Percentiles rank a stretch among this genome's conserved stretches.
Conservation (phyloP, 2,888 invertebrate genomes). For the Theretra japonica region DNA sequence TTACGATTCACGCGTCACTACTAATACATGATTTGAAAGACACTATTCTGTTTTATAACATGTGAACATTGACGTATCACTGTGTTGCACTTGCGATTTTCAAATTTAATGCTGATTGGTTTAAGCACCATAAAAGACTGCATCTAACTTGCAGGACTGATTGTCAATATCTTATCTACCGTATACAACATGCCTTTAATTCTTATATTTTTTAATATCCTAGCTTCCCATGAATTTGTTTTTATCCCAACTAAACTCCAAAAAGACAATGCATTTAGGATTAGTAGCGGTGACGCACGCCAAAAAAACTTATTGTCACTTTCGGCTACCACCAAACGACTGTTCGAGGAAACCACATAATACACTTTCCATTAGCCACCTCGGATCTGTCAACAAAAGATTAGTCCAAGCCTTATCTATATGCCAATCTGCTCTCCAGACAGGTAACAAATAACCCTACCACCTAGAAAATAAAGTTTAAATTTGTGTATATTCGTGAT, state of each 20-base stretch:
- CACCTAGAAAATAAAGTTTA: slow-evolving; percentile 30
- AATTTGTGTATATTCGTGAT: slow-evolving; percentile 32
- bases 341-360: slow-evolving; percentile 65
- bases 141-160: too few species aligned
- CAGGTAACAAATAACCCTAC: slow-evolving; percentile 36
- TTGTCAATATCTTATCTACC: too few species aligned
- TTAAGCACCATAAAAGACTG: too few species aligned
- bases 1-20: too few species aligned
- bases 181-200: too few species aligned
- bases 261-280: background rate
- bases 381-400: slow-evolving; percentile 80
- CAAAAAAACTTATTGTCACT: slow-evolving; percentile 58
- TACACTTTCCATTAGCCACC: slow-evolving; percentile 59
- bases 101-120: too few species aligned
- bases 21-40: too few species aligned
- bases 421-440: background rate
- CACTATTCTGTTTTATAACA: too few species aligned
- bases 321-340: slow-evolving; percentile 52
- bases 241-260: background rate
- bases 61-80: too few species aligned
- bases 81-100: too few species aligned
- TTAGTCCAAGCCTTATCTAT: slow-evolving; percentile 63
- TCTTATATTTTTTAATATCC: background rate
- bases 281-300: slow-evolving; percentile 20
- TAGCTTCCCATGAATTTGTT: background rate